Evolutionary conservation across 2,113 vertebrate species (phyloP), one percentile per base, ranked within the genome.

Genomic region (Chascanopsetta lugubris): DNA sequence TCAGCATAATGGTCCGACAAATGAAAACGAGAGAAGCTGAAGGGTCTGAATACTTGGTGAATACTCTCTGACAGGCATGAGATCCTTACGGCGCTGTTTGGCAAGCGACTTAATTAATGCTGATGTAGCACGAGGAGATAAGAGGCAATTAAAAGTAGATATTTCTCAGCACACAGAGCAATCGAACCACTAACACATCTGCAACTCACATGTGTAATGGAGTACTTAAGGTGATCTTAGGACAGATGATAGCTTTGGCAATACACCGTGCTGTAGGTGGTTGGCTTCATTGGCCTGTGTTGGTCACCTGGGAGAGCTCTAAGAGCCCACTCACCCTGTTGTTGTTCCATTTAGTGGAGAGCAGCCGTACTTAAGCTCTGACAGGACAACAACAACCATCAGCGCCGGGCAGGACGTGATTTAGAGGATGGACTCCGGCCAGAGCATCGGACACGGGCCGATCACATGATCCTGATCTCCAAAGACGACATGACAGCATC

Each of bases 171-270:
- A 68, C 26, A 1, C 56, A 72, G 27, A 53, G 25, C 69, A 73
- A n/a, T 77, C 63, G 65, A 80, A 75, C 69, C 72, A 54, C 55
- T 27, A 63, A 80, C 87, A 61, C 73, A 51, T 80, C 64, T 63
- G 69, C 67, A 51, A 67, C 51, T 79, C 74, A 72, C 54, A 60
- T 46, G 75, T 83, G 77, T 82, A 36, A 85, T 76, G 64, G 61
- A 67, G 77, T 74, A 69, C 79, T 85, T 77, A 77, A 75, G 57
- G 65, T 83, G 78, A 86, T 88, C 80, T 74, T 67, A 72, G 77
- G 67, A 71, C 68, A 84, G 78, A 85, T 67, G 71, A 85, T 87
- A 80, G 55, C 62, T 63, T 69, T 61, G 69, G 75, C 69, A 79
- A 62, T 61, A 54, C 55, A 69, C 66, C n/a, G n/a, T 49, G 29